Percentiles rank a stretch among this genome's conserved stretches.
phyloP scores from a whole-genome alignment of 2,888 invertebrate species.

The Bugulina stolonifera region DNA sequence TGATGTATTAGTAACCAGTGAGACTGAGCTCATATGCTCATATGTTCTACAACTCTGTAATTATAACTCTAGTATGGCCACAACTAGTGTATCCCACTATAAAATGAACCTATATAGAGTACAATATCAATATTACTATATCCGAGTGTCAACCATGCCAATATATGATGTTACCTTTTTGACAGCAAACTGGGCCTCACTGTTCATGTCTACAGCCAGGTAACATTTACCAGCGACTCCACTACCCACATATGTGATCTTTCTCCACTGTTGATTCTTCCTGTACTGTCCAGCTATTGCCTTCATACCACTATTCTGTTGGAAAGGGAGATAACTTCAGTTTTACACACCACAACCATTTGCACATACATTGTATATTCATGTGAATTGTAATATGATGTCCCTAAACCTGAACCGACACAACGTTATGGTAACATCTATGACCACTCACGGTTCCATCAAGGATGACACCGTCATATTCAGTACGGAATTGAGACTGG shows the following conservation, averaged over 20 bases:
- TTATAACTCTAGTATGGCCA: background rate
- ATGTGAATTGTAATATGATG: background rate
- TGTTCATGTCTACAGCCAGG: conserved; percentile 38
- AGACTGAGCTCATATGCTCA: background rate
- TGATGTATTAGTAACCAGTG: background rate
- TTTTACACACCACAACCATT: background rate
- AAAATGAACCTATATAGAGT: background rate
- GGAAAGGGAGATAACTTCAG: background rate
- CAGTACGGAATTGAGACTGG: background rate
- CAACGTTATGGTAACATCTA: background rate
- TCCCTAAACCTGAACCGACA: background rate
- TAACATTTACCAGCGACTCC: conserved; percentile 44
- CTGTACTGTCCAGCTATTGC: conserved; percentile 37
- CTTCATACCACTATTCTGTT: conserved; percentile 30
- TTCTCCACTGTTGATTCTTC: conserved; percentile 40
- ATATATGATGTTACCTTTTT: conserved; percentile 36
- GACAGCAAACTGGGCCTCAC: conserved; percentile 42
- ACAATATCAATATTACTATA: background rate
- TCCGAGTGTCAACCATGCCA: background rate
- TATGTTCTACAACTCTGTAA: background rate
- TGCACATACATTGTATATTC: background rate
- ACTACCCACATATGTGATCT: conserved; percentile 37
- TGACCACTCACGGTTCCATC: no score
- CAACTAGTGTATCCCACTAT: background rate
- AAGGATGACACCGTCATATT: conserved; percentile 15